Percentiles rank a stretch among this genome's conserved stretches.
Evolutionary conservation across 2,113 vertebrate genomes (phyloP).

Genomic region (Emydocephalus ijimae): DNA sequence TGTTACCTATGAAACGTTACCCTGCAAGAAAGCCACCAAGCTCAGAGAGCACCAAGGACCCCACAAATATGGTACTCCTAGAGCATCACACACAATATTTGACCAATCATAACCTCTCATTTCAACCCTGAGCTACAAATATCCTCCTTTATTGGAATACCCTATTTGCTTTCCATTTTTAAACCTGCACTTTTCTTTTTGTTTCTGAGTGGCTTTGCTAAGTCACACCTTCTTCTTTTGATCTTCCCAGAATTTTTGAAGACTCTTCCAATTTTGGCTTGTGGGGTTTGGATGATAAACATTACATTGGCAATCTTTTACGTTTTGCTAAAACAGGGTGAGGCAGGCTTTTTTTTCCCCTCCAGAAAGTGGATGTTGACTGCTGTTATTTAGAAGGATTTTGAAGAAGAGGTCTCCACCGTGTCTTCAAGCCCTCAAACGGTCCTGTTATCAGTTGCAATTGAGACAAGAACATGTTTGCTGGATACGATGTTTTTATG

Average conservation of each 20-base stretch:
- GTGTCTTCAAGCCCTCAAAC: neutral
- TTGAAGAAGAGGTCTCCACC: neutral
- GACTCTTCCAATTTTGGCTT: neutral
- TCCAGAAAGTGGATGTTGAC: neutral
- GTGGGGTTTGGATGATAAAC: neutral
- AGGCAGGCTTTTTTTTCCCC: accelerated
- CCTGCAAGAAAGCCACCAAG: no score
- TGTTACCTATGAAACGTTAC: no score
- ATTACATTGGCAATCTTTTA: neutral
- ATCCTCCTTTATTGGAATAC: no score
- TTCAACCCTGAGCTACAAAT: no score
- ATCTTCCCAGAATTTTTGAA: neutral
- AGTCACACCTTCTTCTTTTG: neutral
- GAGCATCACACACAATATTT: no score
- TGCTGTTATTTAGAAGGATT: neutral
- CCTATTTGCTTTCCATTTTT: neutral
- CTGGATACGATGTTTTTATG: neutral
- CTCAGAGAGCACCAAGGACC: no score
- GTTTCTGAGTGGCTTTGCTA: neutral
- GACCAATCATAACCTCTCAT: no score
- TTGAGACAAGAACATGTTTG: neutral
- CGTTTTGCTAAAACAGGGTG: neutral
- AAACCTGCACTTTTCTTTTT: neutral
- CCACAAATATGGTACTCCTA: no score
- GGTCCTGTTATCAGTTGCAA: neutral